Conservation (phyloP, 1,140 invertebrate genomes). For the Stegodyphus dumicola region DNA sequence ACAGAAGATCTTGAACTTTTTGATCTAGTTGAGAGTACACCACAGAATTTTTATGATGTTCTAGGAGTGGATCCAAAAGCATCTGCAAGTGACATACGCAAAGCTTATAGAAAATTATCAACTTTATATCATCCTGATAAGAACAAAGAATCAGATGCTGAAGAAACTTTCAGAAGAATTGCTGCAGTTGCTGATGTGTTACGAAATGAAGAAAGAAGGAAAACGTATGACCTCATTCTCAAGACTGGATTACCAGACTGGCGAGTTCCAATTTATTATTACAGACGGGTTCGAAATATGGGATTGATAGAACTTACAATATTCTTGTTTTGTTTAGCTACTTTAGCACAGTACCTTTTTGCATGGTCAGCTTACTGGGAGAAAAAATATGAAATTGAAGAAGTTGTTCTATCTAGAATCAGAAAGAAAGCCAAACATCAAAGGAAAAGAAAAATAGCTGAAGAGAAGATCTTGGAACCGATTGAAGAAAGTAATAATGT, state of each 20-base stretch:
- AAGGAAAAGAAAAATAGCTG: constrained; percentile 74
- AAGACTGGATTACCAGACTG: constrained; percentile 95
- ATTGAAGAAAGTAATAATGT: too few species aligned
- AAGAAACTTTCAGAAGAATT: constrained; percentile 87
- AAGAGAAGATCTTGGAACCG: too few species aligned
- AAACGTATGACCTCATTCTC: constrained; percentile 90
- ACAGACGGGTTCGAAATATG: constrained; percentile 92
- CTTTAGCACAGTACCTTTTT: constrained; percentile 92
- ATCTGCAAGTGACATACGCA: constrained; percentile 83
- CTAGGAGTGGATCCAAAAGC: constrained; percentile 81
- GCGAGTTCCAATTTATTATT: constrained; percentile 95
- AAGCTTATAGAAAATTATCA: constrained; percentile 89
- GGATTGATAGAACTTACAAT: constrained; percentile 86
- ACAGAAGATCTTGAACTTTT: constrained; percentile 94
- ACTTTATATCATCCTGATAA: constrained; percentile 94
- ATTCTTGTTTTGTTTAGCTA: constrained; percentile 86
- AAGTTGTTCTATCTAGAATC: constrained; percentile 60
- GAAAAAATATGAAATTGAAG: constrained; percentile 74
- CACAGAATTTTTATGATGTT: constrained; percentile 93
- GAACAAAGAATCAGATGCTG: constrained; percentile 89
- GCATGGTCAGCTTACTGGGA: constrained; percentile 94
- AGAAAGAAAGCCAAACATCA: constrained; percentile 64
- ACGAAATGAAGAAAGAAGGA: too few species aligned
- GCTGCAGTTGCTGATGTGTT: too few species aligned
- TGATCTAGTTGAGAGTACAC: constrained; percentile 96